Conservation (phyloP, 2,113 vertebrate species). For the Ceuthmochares aereus region DNA sequence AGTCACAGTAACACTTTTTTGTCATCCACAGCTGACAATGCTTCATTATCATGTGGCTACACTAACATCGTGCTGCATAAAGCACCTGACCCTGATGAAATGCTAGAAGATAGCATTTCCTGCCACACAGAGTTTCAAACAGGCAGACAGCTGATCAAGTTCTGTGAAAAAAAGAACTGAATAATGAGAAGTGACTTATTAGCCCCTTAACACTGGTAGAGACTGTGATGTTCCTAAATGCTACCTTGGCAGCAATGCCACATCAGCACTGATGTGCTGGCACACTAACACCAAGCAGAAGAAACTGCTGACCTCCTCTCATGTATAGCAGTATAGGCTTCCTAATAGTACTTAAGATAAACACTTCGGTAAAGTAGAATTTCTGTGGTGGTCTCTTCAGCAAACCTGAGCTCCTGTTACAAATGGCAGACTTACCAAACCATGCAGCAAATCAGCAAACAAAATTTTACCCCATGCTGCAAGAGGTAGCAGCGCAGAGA, state of each 20-base stretch:
- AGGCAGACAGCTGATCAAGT: not conserved
- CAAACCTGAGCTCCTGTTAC: not conserved
- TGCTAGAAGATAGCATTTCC: not conserved
- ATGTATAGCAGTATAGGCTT: rapidly evolving
- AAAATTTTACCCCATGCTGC: not conserved
- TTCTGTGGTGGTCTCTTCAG: not conserved
- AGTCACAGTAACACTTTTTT: not conserved
- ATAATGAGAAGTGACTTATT: not conserved
- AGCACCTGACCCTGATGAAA: not conserved
- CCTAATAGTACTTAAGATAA: not conserved
- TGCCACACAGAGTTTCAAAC: not conserved
- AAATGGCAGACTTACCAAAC: not conserved
- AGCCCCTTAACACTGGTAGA: not conserved
- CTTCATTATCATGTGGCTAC: not conserved
- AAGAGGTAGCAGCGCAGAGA: not conserved
- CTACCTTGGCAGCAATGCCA: not conserved
- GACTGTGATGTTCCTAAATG: not conserved
- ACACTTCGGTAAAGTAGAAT: not conserved
- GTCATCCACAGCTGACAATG: not conserved
- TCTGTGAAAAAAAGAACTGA: not conserved
- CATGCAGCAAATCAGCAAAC: not conserved
- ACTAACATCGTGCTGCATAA: not conserved
- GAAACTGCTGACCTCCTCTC: not conserved
- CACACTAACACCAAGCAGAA: rapidly evolving
- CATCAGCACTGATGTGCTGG: not conserved